A percentile compares a stretch with the other conserved stretches of the same genome.
Conservation (phyloP, 2,888 invertebrate species). For the Lasioglossum marginatum region DNA sequence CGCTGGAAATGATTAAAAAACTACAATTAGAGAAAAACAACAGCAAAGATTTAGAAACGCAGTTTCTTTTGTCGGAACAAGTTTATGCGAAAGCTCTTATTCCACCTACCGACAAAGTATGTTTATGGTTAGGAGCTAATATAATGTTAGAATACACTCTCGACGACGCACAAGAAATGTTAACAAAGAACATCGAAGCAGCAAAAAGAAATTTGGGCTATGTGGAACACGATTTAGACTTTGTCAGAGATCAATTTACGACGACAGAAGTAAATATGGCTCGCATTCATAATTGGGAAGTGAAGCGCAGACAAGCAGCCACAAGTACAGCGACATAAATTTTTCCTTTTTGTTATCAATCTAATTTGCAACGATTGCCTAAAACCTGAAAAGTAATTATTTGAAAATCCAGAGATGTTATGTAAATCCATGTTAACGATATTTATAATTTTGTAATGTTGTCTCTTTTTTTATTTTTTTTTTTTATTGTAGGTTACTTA, state of each 20-base stretch:
- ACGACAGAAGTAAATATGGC: conserved; percentile 99
- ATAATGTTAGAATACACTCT: conserved; percentile 98
- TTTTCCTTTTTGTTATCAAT: conserved; percentile 27
- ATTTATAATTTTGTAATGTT: neutral
- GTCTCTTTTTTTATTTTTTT: neutral
- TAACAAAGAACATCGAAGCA: conserved; percentile 93
- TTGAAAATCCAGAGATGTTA: neutral
- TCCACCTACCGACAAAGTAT: conserved; percentile 95
- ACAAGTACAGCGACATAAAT: conserved; percentile 80
- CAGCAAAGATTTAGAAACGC: conserved; percentile 90
- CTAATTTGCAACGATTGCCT: conserved; percentile 56
- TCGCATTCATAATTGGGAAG: conserved; percentile 99
- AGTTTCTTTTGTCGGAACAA: conserved; percentile 97
- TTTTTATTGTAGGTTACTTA: conserved; percentile 48
- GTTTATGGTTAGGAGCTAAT: conserved; percentile 94
- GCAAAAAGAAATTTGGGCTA: conserved; percentile 93
- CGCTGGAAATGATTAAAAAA: conserved; percentile 96
- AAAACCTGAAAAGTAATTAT: conserved; percentile 51
- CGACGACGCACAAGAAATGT: conserved; percentile 94
- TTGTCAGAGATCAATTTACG: conserved; percentile 98
- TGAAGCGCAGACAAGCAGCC: conserved; percentile 94
- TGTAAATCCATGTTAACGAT: neutral
- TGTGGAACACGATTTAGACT: conserved; percentile 97
- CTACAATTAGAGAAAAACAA: conserved; percentile 91
- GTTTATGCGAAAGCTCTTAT: conserved; percentile 92